Conservation (phyloP, 2,888 invertebrate genomes). For the Tenthredo notha region DNA sequence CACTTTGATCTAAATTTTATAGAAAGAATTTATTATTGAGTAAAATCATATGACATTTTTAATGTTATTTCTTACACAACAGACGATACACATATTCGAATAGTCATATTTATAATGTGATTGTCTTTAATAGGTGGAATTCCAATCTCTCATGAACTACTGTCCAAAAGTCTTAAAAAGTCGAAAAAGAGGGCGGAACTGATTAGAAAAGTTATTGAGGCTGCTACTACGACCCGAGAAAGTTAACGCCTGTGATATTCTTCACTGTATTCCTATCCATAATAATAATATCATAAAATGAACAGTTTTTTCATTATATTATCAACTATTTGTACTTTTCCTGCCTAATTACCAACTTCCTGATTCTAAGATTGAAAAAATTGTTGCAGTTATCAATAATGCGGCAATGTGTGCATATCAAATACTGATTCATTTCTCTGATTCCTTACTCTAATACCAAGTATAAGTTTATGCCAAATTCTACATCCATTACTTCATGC, state of each 20-base stretch:
- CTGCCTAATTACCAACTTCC: not conserved
- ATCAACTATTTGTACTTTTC: conserved; percentile 4
- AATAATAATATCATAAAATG: conserved; percentile 14
- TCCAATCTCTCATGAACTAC: conserved; percentile 81
- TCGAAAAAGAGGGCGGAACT: conserved; percentile 82
- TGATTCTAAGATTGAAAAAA: not conserved
- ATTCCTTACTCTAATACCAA: not conserved
- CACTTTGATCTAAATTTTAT: not conserved
- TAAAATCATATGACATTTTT: not conserved
- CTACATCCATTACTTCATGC: not conserved
- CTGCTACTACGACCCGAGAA: conserved; percentile 64
- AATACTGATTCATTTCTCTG: not conserved
- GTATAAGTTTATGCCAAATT: not conserved
- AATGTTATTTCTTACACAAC: not conserved
- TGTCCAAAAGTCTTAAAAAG: conserved; percentile 82
- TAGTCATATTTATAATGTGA: conserved; percentile 31
- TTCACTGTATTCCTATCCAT: not conserved
- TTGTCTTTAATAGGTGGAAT: conserved; percentile 79
- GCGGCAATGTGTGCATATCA: not conserved
- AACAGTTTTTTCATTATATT: not conserved
- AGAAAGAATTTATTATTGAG: not conserved
- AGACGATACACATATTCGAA: not conserved
- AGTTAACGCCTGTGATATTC: not conserved
- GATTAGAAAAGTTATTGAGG: conserved; percentile 78
- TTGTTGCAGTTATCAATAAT: not conserved